Percentiles rank a stretch among this genome's conserved stretches.
These are phyloP conservation scores for Hydropotes inermis DNA, from an alignment of 2,113 vertebrate species.

Conservation along the genomic window DNA sequence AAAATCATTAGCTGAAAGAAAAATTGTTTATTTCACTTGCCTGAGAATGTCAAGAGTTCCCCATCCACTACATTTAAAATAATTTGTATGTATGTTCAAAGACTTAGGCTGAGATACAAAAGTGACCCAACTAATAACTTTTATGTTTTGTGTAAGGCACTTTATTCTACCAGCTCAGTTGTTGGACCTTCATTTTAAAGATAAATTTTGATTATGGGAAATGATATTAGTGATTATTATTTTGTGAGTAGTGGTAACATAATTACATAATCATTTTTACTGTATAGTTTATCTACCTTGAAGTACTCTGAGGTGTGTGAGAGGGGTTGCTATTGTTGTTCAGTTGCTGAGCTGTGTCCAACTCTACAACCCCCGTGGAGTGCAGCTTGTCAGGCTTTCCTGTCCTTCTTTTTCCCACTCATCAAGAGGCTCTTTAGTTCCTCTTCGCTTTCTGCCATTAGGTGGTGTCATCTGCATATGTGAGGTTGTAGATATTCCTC, in stretches of 20 bases:
- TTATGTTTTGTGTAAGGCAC: background rate
- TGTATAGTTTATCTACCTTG: background rate
- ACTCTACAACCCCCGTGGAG: background rate
- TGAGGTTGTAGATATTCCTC: background rate
- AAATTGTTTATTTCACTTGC: background rate
- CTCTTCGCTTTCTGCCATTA: background rate
- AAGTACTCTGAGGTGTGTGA: background rate
- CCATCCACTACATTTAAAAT: background rate
- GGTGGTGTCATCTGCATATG: background rate
- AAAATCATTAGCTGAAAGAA: background rate
- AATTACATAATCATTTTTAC: background rate
- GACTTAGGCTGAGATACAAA: background rate
- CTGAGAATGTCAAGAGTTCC: background rate
- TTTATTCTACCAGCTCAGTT: background rate
- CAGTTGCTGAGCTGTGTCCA: background rate
- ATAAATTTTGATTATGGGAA: background rate
- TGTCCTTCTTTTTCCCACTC: background rate
- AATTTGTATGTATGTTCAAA: background rate
- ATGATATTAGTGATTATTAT: background rate
- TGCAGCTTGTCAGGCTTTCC: background rate
- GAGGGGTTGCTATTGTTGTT: background rate
- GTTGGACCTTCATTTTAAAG: conserved; percentile 23
- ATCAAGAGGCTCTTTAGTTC: background rate
- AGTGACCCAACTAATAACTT: background rate
- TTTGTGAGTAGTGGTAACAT: background rate